These are phyloP conservation scores for Maccullochella peelii DNA, from an alignment of 2,113 vertebrate species.

Conservation along the genomic window DNA sequence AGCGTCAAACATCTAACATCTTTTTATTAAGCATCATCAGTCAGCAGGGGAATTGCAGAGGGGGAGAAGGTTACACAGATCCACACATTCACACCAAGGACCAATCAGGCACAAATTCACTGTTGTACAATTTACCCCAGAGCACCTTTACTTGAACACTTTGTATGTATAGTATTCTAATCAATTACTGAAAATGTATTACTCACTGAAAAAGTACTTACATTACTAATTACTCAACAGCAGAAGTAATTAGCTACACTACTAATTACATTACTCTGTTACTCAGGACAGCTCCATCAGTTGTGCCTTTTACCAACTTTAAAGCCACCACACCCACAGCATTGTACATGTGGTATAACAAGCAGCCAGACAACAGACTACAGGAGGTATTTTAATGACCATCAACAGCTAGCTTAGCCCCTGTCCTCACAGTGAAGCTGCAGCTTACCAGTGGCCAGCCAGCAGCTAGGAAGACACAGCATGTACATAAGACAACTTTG, in stretches of 20 bases:
- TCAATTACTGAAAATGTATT: neutral
- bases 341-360: neutral
- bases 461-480: neutral
- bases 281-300: neutral
- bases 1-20: conserved; percentile 10
- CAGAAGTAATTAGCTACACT: neutral
- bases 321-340: neutral
- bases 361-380: neutral
- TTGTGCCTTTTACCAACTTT: neutral
- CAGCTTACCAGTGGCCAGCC: neutral
- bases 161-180: neutral
- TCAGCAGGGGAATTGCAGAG: conserved; percentile 3
- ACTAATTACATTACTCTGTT: neutral
- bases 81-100: neutral
- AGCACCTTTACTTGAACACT: neutral
- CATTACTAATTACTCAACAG: too few relatives aligned
- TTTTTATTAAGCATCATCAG: conserved; percentile 21
- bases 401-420: neutral
- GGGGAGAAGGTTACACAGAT: neutral
- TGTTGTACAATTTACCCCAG: neutral
- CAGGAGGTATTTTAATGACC: neutral
- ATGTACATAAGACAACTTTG: neutral
- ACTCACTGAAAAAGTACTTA: neutral
- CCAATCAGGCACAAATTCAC: neutral
- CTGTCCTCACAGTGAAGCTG: neutral